phyloP scores from a whole-genome alignment of 2,797 vertebrate species.

The Odontamblyopus rebecca region DNA sequence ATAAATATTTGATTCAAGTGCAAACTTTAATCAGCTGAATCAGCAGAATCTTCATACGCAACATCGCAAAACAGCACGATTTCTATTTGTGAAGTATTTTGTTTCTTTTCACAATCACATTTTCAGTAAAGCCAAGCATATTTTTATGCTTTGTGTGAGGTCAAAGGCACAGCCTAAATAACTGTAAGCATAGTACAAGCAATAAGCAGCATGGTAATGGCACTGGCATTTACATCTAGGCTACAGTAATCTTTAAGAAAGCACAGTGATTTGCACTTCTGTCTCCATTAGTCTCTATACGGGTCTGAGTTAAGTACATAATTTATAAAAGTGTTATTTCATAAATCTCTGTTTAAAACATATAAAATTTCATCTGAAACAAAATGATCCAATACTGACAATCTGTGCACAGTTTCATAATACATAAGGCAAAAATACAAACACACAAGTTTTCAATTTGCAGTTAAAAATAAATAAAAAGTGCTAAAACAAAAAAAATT shows the following conservation, averaged over 20 bases:
- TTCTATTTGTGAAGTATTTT: conserved; percentile 10
- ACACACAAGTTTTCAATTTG: conserved; percentile 46
- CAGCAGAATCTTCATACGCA: conserved; percentile 56
- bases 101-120: conserved; percentile 15
- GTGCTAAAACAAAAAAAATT: conserved; percentile 27
- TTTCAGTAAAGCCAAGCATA: neutral
- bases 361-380: conserved; percentile 69
- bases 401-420: conserved; percentile 68
- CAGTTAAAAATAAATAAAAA: conserved; percentile 48
- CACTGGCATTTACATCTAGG: conserved; percentile 39
- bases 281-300: conserved; percentile 50
- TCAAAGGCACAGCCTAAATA: conserved; percentile 36
- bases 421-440: conserved; percentile 73
- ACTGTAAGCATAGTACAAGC: conserved; percentile 40
- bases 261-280: conserved; percentile 75
- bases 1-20: conserved; percentile 52
- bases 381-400: conserved; percentile 60
- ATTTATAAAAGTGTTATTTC: conserved; percentile 62
- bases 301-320: conserved; percentile 52
- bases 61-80: conserved; percentile 44
- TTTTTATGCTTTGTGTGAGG: conserved; percentile 22
- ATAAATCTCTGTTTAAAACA: conserved; percentile 62
- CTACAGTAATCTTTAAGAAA: conserved; percentile 62
- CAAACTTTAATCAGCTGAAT: conserved; percentile 76
- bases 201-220: conserved; percentile 47